Percentiles rank a stretch among this genome's conserved stretches.
These are phyloP conservation scores for Drosophila austrosaltans DNA, from an alignment of 2,888 invertebrate genomes.

Conservation along the genomic window DNA sequence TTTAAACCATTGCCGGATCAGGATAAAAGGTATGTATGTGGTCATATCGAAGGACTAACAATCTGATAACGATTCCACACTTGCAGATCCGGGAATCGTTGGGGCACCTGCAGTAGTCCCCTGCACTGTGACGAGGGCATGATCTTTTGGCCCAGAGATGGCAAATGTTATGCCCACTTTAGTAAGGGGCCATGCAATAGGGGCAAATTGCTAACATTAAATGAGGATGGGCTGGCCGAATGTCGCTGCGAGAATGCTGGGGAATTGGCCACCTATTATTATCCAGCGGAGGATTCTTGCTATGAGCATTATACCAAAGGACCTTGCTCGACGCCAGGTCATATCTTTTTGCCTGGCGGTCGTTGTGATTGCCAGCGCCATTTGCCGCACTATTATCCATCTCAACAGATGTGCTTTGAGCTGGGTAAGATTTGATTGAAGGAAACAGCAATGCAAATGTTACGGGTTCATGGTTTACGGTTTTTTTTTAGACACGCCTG, in stretches of 20 bases:
- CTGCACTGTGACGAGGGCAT: slow-evolving; percentile 87
- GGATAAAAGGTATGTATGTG: slow-evolving; percentile 57
- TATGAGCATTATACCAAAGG: slow-evolving; percentile 92
- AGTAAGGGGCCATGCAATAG: slow-evolving; percentile 90
- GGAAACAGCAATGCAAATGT: neutral
- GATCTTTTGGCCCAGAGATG: slow-evolving; percentile 91
- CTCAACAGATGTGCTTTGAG: slow-evolving; percentile 89
- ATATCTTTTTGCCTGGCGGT: slow-evolving; percentile 89
- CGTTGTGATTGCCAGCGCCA: slow-evolving; percentile 89
- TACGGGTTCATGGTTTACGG: neutral
- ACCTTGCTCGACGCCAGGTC: slow-evolving; percentile 90
- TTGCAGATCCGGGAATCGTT: slow-evolving; percentile 84
- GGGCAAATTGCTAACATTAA: slow-evolving; percentile 88
- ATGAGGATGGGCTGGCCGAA: slow-evolving; percentile 86
- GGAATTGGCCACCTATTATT: slow-evolving; percentile 85
- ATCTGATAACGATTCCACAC: too few relatives aligned
- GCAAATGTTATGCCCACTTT: slow-evolving; percentile 89
- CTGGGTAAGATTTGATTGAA: slow-evolving; percentile 85
- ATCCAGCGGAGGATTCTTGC: slow-evolving; percentile 87
- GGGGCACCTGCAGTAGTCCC: slow-evolving; percentile 89
- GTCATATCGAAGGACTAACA: too few relatives aligned
- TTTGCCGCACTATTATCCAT: slow-evolving; percentile 90
- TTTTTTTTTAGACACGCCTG: slow-evolving; percentile 86
- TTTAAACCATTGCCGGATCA: slow-evolving; percentile 87
- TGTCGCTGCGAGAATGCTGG: slow-evolving; percentile 87